These are phyloP conservation scores for Lampropteryx suffumata DNA, from an alignment of 2,888 invertebrate species.

Conservation along the genomic window DNA sequence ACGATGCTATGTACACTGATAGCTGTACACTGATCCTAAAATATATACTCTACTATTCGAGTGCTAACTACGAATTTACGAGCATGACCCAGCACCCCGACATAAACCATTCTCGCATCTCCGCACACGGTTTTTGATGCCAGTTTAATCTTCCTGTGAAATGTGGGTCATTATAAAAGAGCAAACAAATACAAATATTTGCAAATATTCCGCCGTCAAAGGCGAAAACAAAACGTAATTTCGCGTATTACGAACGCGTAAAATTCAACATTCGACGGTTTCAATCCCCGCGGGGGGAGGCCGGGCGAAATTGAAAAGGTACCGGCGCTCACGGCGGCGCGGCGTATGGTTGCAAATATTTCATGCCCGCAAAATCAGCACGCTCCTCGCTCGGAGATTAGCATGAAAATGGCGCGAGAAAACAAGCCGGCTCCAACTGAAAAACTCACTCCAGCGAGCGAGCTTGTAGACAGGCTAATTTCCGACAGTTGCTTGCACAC, in stretches of 20 bases:
- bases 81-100: slow-evolving; percentile 43
- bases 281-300: slow-evolving; percentile 50
- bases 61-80: slow-evolving; percentile 62
- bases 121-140: slow-evolving; percentile 52
- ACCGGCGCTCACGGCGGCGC: slow-evolving; percentile 39
- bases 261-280: slow-evolving; percentile 60
- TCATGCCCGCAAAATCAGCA: slow-evolving; percentile 68
- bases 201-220: slow-evolving; percentile 40
- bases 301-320: slow-evolving; percentile 68
- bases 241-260: slow-evolving; percentile 52
- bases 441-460: slow-evolving; percentile 36
- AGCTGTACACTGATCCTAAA: too few species aligned
- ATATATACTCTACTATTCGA: slow-evolving; percentile 54
- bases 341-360: slow-evolving; percentile 63
- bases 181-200: slow-evolving; percentile 34
- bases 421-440: slow-evolving; percentile 54
- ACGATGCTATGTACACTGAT: too few species aligned
- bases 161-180: slow-evolving; percentile 37
- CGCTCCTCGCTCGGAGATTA: slow-evolving; percentile 62
- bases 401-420: slow-evolving; percentile 69
- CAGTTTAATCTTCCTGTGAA: slow-evolving; percentile 46
- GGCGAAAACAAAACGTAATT: slow-evolving; percentile 48
- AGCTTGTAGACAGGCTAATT: slow-evolving; percentile 47
- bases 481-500: slow-evolving; percentile 48
- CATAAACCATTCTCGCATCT: slow-evolving; percentile 57